A percentile compares a stretch with the other conserved stretches of the same genome.
Conservation (phyloP, 1,140 invertebrate genomes). For the Bombus sylvicola region DNA sequence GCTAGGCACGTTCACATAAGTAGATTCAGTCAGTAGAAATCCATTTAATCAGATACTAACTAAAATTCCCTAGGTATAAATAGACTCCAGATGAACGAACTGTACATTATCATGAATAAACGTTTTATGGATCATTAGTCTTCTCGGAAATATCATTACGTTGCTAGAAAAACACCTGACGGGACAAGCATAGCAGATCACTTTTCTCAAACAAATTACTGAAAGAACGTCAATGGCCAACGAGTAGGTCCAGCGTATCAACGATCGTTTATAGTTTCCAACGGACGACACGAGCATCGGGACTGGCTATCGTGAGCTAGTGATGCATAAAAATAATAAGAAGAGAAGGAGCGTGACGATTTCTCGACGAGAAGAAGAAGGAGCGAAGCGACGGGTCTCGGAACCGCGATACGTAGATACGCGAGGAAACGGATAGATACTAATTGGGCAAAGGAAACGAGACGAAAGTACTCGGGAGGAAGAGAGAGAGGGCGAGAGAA, state of each 20-base stretch:
- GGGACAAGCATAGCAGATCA: not conserved
- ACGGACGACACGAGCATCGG: not conserved
- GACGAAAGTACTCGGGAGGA: not conserved
- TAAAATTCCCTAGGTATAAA: too few relatives aligned
- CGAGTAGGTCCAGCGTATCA: not conserved
- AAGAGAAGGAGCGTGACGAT: not conserved
- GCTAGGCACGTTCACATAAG: too few relatives aligned
- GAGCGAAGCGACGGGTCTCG: not conserved
- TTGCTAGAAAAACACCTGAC: too few relatives aligned
- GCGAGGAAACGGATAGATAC: constrained; percentile 51
- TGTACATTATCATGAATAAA: too few relatives aligned
- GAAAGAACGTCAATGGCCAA: not conserved
- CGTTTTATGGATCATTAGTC: too few relatives aligned
- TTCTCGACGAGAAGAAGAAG: not conserved
- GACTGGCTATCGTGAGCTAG: too few relatives aligned
- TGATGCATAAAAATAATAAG: constrained; percentile 17
- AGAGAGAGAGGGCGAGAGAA: not conserved
- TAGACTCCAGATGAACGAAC: too few relatives aligned
- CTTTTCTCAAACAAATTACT: not conserved
- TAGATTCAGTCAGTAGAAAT: too few relatives aligned
- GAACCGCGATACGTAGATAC: constrained; percentile 40
- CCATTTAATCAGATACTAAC: too few relatives aligned
- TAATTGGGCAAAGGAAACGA: constrained; percentile 49
- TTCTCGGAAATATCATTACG: too few relatives aligned
- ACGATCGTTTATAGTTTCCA: not conserved